These are phyloP conservation scores for Aeoliscus strigatus DNA, from an alignment of 2,797 vertebrate species.

Conservation along the genomic window DNA sequence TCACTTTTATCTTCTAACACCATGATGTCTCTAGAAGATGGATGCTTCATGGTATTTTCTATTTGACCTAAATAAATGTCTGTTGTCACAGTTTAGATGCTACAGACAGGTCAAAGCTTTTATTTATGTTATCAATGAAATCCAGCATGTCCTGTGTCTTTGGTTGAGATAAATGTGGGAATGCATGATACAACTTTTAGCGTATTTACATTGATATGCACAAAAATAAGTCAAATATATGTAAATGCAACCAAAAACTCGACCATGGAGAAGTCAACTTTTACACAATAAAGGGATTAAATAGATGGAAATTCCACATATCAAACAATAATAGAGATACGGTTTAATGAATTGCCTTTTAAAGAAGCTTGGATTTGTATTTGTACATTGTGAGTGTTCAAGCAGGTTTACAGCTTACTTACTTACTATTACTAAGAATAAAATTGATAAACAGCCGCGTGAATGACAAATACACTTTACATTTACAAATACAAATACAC, in stretches of 20 bases:
- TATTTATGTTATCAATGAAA: constrained; percentile 34
- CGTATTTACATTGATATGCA: constrained; percentile 48
- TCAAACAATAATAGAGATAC: constrained; percentile 21
- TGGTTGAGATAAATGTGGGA: constrained; percentile 30
- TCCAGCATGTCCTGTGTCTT: constrained; percentile 19
- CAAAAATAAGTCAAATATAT: constrained; percentile 27
- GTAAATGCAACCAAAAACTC: constrained; percentile 21
- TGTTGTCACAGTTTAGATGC: not conserved
- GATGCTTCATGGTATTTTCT: too few species aligned
- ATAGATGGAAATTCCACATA: constrained; percentile 21
- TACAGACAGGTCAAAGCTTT: constrained; percentile 9
- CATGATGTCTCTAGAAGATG: too few species aligned
- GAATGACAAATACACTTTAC: constrained; percentile 3
- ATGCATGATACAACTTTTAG: constrained; percentile 37
- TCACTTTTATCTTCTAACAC: too few species aligned
- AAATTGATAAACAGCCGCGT: not conserved
- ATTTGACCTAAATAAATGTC: too few species aligned
- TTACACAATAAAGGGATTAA: constrained; percentile 16
- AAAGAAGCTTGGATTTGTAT: constrained; percentile 16
- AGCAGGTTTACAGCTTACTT: too few species aligned
- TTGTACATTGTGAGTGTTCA: too few species aligned
- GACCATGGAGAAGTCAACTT: constrained; percentile 11
- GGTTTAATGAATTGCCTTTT: constrained; percentile 21
- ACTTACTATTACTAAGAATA: constrained; percentile 1
- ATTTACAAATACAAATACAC: constrained; percentile 2